Conservation (phyloP, 2,888 invertebrate genomes). For the Icerya purchasi region DNA sequence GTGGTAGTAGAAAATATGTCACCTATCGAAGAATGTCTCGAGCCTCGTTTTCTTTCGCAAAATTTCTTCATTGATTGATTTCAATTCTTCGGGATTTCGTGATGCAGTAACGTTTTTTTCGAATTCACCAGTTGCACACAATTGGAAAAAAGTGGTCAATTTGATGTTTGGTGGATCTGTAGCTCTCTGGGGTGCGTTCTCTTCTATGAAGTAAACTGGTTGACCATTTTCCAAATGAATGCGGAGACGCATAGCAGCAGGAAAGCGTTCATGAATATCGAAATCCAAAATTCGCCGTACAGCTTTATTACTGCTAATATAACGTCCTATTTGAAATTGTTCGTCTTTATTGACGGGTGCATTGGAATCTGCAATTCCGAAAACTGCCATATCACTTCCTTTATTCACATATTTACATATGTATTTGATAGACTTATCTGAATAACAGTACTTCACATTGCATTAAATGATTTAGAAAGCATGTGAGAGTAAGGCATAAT, state of each 20-base stretch:
- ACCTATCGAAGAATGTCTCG: neutral
- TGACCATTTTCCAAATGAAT: neutral
- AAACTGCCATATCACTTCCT: neutral
- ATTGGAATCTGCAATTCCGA: neutral
- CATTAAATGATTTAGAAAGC: too few relatives aligned
- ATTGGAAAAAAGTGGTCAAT: neutral
- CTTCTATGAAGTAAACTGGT: neutral
- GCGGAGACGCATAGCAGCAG: neutral
- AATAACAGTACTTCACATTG: neutral
- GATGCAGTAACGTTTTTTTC: too few relatives aligned
- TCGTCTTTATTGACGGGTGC: neutral
- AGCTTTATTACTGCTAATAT: neutral
- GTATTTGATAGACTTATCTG: neutral
- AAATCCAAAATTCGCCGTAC: neutral
- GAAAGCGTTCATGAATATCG: too few relatives aligned
- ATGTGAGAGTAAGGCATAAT: too few relatives aligned
- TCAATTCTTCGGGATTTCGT: neutral
- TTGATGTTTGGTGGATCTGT: neutral
- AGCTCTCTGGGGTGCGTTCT: neutral
- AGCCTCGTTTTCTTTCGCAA: neutral
- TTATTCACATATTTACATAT: neutral
- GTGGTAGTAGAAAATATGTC: neutral
- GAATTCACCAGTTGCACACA: too few relatives aligned
- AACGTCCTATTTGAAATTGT: neutral
- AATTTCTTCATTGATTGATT: neutral